Evolutionary conservation across 2,888 invertebrate genomes (phyloP), one percentile per base, ranked within the genome.

Genomic region (Oxyteleia sp.): DNA sequence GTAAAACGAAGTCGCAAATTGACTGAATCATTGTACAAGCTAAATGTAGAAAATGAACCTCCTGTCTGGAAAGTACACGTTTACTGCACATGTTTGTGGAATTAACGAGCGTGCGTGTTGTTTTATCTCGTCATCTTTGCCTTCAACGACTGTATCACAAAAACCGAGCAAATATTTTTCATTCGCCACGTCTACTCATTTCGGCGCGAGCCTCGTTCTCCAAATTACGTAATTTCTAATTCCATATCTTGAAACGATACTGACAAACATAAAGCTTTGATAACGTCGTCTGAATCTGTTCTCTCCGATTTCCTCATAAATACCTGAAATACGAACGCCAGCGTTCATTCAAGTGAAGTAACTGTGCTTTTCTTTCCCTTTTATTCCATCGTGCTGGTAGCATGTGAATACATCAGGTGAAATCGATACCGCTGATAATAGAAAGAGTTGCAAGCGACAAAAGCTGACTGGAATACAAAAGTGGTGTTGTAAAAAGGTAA

Each of bases 261-360:
- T 16, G 29, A 13, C 4, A 5, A 20, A 7, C 18, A 43, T 13
- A 29, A 53, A 74, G n/a, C 5, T 20, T 11, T 15, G 38, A 55
- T 57, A 64, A 76, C 13, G 32, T 47, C 43, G 47, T 66, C 59
- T n/a, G 18, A 59, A 75, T 47, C n/a, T 7, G 11, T 20, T 20
- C 23, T 10, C 10, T 20, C 41, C 57, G 51, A 38, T 51, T 75
- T 75, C 11, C 43, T 59, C 51, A 41, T 59, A 53, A 45, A 53
- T 61, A 72, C 35, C 15, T 47, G 45, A 47, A 20, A 49, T 55
- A 43, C 38, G 38, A 49, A 63, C 79, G 81, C 76, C 61, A 72
- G 51, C 20, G 82, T 64, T 43, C 76, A 69, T 80, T 84, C 81
- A 74, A 84, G 82, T 75, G 82, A 78, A 85, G 76, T 80, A 80